Evolutionary conservation across 2,888 invertebrate genomes (phyloP).

Genomic region (Esperia sulphurella): DNA sequence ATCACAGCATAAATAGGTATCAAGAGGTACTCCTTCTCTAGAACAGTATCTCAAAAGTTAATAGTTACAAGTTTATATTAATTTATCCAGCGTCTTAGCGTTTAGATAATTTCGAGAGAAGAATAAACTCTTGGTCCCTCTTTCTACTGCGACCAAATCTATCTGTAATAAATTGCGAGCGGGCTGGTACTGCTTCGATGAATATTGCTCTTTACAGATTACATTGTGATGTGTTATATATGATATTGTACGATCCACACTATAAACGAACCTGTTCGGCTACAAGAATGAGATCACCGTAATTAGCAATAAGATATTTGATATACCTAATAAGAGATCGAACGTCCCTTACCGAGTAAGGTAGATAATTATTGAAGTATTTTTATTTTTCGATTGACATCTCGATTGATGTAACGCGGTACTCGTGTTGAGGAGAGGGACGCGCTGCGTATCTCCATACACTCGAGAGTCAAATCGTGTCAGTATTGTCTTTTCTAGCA

Average conservation of each 20-base stretch:
- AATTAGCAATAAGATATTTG: constrained; percentile 76
- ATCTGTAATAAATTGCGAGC: constrained; percentile 45
- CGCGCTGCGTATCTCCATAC: constrained; percentile 16
- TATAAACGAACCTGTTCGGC: constrained; percentile 58
- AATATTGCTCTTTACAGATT: constrained; percentile 60
- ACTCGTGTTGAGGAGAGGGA: constrained; percentile 11
- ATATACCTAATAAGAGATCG: constrained; percentile 78
- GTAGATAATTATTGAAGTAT: constrained; percentile 70
- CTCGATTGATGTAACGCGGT: constrained; percentile 45
- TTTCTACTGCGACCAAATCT: constrained; percentile 21
- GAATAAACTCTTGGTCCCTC: constrained; percentile 11
- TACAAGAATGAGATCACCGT: constrained; percentile 62
- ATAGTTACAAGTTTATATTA: too few relatives aligned
- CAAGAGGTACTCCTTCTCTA: background rate
- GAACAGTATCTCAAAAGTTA: too few relatives aligned
- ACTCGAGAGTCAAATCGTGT: constrained; percentile 38
- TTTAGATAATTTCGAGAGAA: background rate
- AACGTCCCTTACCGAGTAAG: constrained; percentile 80
- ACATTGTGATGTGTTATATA: constrained; percentile 48
- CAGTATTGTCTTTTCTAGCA: constrained; percentile 69
- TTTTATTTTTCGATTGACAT: constrained; percentile 70
- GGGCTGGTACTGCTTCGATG: constrained; percentile 71
- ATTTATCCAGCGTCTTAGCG: too few relatives aligned
- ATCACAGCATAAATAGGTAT: background rate
- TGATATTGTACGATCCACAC: constrained; percentile 41